phyloP scores from a whole-genome alignment of 2,113 vertebrate species.

The Tetrao urogallus region DNA sequence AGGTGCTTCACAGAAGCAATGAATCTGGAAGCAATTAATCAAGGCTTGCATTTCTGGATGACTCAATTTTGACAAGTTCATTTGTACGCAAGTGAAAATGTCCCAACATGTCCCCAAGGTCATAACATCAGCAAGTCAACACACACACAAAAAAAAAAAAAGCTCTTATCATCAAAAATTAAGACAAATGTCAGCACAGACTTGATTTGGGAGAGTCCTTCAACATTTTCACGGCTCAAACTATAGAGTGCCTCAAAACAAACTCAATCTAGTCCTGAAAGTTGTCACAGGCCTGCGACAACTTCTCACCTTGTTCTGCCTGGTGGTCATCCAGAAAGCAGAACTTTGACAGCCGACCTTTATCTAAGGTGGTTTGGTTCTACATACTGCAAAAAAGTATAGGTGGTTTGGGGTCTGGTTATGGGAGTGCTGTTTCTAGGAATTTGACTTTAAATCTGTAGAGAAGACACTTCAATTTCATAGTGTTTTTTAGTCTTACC shows the following conservation, averaged over 20 bases:
- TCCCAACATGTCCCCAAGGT: not conserved
- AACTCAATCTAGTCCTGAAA: not conserved
- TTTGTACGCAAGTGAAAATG: not conserved
- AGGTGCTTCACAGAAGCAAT: not conserved
- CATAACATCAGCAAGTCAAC: not conserved
- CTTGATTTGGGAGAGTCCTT: not conserved
- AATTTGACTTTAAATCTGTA: not conserved
- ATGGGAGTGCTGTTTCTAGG: not conserved
- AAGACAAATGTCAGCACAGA: not conserved
- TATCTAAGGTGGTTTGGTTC: not conserved
- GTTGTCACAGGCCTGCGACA: not conserved
- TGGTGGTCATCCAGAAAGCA: not conserved
- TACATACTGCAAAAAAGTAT: not conserved
- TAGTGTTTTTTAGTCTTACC: not conserved
- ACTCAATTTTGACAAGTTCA: not conserved
- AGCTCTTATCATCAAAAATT: constrained; percentile 40
- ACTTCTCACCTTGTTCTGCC: not conserved
- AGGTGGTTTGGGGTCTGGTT: not conserved
- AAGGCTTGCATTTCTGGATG: not conserved
- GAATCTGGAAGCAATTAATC: not conserved
- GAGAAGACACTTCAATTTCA: not conserved
- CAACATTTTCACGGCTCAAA: not conserved
- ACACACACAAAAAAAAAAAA: not conserved
- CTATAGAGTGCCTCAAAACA: not conserved
- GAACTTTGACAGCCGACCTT: not conserved